Evolutionary conservation across 2,113 vertebrate genomes (phyloP), one percentile per base, ranked within the genome.

Genomic region (Aptenodytes patagonicus): DNA sequence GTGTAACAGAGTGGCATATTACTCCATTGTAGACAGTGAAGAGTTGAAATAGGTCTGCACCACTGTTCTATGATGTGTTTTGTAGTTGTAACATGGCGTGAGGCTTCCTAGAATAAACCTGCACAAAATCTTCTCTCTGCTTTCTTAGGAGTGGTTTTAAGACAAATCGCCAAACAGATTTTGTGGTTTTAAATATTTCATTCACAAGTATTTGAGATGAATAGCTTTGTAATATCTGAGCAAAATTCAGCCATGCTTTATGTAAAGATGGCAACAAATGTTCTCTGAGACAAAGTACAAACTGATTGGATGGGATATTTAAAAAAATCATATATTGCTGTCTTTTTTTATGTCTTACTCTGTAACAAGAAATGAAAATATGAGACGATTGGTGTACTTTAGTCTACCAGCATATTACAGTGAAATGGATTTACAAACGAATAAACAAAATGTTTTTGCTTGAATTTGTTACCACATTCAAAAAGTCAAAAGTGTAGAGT

Each of bases 11-110:
- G 24, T 1, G 32, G 17, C 0, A 1, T 5, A 18, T n/a, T 10
- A 2, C 32, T 76, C 15, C 8, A 4, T 1, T 28, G 36, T 1
- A 36, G 22, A 10, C 46, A 25, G 11, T 0, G 11, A 2, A 28
- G 42, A 24, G 26, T 21, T 60, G 38, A 29, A 47, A 34, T 10
- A 32, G 25, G 17, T 47, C 64, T 77, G 77, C 38, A 52, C 19
- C 52, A 3, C 65, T 52, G 36, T 10, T 51, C 42, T 17, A 1
- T 10, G 8, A 6, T n/a, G 47, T 19, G 24, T 21, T 66, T n/a
- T 2, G 0, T 4, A 16, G 38, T 4, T 55, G 22, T 49, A 55
- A 20, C 22, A 3, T 17, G 36, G 29, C 49, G 5, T 14, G 22
- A 61, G 40, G 25, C 44, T 82, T 52, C 60, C 70, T 52, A 11